phyloP scores from a whole-genome alignment of 2,113 vertebrate species.

The Cavia aperea region DNA sequence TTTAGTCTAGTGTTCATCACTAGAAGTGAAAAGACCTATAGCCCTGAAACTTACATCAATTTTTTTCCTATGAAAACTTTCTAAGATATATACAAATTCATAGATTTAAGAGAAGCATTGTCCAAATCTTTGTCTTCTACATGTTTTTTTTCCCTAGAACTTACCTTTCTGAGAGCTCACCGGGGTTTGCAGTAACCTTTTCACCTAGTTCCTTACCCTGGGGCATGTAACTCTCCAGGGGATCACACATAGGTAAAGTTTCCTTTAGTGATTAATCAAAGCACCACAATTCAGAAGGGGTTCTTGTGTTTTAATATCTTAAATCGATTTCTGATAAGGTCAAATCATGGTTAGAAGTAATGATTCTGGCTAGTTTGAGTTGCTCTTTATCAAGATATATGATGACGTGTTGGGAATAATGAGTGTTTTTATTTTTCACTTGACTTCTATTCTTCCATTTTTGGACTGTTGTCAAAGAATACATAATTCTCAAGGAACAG shows the following conservation, averaged over 20 bases:
- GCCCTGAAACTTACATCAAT: not conserved
- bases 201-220: not conserved
- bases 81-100: not conserved
- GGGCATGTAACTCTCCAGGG: not conserved
- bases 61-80: not conserved
- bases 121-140: not conserved
- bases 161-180: not conserved
- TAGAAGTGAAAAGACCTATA: not conserved
- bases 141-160: not conserved
- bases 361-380: conserved; percentile 3
- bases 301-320: not conserved
- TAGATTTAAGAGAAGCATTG: not conserved
- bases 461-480: not conserved
- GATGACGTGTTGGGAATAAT: not conserved
- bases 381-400: conserved; percentile 11
- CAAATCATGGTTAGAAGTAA: not conserved
- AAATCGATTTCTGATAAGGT: not conserved
- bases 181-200: not conserved
- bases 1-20: not conserved
- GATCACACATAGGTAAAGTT: not conserved
- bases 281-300: not conserved
- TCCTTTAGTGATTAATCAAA: conserved; percentile 43
- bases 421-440: not conserved
- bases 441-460: not conserved
- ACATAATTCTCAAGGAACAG: not conserved